Base-by-base conservation (phyloP, 1,140 invertebrate genomes). In the Eriosoma lanigerum region DNA sequence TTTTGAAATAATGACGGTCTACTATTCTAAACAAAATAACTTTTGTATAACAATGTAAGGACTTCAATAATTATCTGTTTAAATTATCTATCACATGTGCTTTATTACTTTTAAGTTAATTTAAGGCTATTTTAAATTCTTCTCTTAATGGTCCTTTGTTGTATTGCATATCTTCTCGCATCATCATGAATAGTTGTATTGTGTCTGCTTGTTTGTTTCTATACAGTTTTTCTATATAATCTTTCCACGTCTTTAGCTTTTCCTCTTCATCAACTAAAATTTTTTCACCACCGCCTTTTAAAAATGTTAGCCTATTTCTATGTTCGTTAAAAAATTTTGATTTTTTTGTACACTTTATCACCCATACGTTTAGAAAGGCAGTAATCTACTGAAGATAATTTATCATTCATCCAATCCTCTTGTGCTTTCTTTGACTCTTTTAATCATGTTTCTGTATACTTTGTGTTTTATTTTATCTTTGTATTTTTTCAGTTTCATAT, bases 141-240 rank as follows among this genome's bases (percentile, higher is more conserved):
- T 62, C 60, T 62, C 62, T n/a, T 64, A n/a, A 38, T 58, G 32
- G 62, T 66, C 62, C 32, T 66, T 29, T 66, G 62, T 38, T 66
- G 26, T 4, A 66, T 66, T 44, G 32, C 62, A 66, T 66, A 66
- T 66, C 62, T 66, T 66, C 32, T n/a, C 0, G 17, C 9, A 0
- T 44, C 32, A 8, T 44, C 3, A 44, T 66, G 62, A 29, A 44
- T 66, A 66, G n/a, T 44, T 38, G 62, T 66, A 66, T 66, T 17
- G 26, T 66, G 32, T 44, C 62, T 66, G 32, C 32, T 44, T 66
- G 62, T 1, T 66, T 17, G 26, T 66, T 66, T 66, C 32, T 2
- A n/a, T n/a, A n/a, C n/a, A n/a, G n/a, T n/a, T n/a, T n/a, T n/a
- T n/a, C n/a, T n/a, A n/a, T n/a, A n/a, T 32, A 66, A 1, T n/a